These are phyloP conservation scores for Venusia cambrica DNA, from an alignment of 2,888 invertebrate genomes.

Conservation along the genomic window DNA sequence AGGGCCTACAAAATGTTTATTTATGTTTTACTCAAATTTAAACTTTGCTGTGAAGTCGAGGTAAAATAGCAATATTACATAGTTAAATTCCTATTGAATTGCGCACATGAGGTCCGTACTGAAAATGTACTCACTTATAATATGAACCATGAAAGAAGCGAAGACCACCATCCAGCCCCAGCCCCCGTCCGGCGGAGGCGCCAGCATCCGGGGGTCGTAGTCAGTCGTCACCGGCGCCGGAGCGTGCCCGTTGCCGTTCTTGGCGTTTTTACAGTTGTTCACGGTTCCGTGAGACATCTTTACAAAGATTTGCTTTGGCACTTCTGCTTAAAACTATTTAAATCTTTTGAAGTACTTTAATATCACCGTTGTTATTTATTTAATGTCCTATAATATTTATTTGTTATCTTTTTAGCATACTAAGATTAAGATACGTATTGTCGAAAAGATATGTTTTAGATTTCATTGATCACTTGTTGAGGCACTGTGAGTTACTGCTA, in stretches of 20 bases:
- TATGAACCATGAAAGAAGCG: conserved; percentile 97
- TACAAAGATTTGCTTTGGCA: conserved; percentile 43
- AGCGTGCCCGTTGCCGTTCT: conserved; percentile 50
- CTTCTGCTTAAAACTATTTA: conserved; percentile 23
- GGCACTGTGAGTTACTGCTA: conserved; percentile 34
- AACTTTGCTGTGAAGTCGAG: no score
- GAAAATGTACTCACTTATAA: conserved; percentile 88
- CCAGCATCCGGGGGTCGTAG: conserved; percentile 57
- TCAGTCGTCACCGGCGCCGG: conserved; percentile 51
- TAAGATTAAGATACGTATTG: conserved; percentile 38
- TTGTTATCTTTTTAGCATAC: conserved; percentile 20
- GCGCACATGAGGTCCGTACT: neutral
- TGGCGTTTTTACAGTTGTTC: conserved; percentile 45
- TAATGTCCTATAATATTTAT: conserved; percentile 23
- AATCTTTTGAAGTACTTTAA: conserved; percentile 29
- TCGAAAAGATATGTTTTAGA: conserved; percentile 49
- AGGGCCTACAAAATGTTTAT: no score
- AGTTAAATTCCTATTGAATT: no score
- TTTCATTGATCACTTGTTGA: conserved; percentile 31
- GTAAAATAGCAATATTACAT: no score
- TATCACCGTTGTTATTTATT: conserved; percentile 26
- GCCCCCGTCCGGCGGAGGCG: conserved; percentile 94
- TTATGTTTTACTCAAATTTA: no score
- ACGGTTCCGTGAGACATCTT: conserved; percentile 66
- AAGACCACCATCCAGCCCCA: conserved; percentile 98